Base-by-base conservation (phyloP, 53 echinoderm and acorn worm species). In the Holothuria scabra region DNA sequence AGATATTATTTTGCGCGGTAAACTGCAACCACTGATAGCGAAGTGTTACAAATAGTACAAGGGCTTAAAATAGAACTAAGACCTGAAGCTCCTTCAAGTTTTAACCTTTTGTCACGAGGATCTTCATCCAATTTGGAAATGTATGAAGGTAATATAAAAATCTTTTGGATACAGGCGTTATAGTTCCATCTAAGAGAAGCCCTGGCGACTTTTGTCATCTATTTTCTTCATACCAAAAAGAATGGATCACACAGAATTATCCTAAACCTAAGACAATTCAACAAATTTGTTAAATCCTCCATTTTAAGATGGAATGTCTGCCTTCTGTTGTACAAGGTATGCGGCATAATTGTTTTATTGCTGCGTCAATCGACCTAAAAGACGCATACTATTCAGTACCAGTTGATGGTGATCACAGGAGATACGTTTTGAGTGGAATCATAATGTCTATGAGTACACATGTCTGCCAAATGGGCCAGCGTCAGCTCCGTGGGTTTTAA, bases 281-380 rank as follows among this genome's bases (percentile, higher is more conserved):
- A 91, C 67, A 56, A 81, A 29, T 62, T 34, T 38, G 91, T 91
- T 28, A 63, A 65, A 26, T 91, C 62, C 59, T 68, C 52, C 87
- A 91, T 79, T 91, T 88, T 59, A 88, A 91, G 74, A 88, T 91
- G 88, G 85, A 91, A 26, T 72, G 85, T 28, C 63, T 91, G 18
- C 32, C 49, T 24, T 74, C 86, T 6, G 92, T 81, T 30, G 44
- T 82, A 59, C 46, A 63, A 9, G 62, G 88, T 23, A 85, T 91
- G 75, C 48, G 48, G 59, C 82, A 29, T 28, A 70, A 64, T 21
- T 91, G 88, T 72, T 88, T 67, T 33, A 88, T 91, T 76, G 86
- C 87, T 6, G 81, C 88, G 68, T 84, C 91, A 16, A 88, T n/a
- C n/a, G n/a, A n/a, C n/a, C n/a, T n/a, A n/a, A n/a, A n/a, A n/a